Percentiles rank a stretch among this genome's conserved stretches.
phyloP scores from a whole-genome alignment of 2,113 vertebrate genomes.

The rat (Rattus norvegicus) region DNA sequence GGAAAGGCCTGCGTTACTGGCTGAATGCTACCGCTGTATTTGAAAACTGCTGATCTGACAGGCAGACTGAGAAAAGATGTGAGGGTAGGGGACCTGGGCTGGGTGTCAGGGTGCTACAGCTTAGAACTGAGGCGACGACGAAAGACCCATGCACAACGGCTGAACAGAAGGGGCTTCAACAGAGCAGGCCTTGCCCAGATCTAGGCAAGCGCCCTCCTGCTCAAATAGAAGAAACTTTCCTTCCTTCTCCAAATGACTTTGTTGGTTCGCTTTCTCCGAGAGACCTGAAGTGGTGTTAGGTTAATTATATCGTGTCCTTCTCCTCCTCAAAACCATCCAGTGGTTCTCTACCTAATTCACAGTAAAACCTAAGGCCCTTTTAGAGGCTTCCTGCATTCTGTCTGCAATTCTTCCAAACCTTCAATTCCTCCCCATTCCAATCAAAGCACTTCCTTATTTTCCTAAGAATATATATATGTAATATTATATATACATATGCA shows the following conservation, averaged over 20 bases:
- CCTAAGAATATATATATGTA: not conserved
- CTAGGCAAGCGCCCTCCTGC: not conserved
- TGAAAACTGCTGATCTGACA: not conserved
- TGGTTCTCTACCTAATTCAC: constrained; percentile 25
- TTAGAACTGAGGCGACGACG: not conserved
- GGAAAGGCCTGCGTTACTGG: not conserved
- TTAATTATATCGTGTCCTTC: not conserved
- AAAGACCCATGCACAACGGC: not conserved
- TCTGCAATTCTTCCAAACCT: not conserved
- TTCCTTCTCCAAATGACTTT: not conserved
- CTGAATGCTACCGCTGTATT: not conserved
- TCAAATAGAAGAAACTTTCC: not conserved
- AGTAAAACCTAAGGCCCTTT: not conserved
- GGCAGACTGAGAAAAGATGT: not conserved
- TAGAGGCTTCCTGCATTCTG: not conserved
- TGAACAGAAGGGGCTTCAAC: not conserved
- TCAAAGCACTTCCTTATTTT: not conserved
- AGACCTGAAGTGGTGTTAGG: not conserved
- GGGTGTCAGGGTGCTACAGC: not conserved
- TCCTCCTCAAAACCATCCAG: not conserved
- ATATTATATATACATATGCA: not conserved
- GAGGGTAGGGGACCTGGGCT: not conserved
- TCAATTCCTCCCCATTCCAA: not conserved
- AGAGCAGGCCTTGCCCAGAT: not conserved
- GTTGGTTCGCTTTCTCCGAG: constrained; percentile 17